Evolutionary conservation across 2,888 invertebrate species (phyloP).

Genomic region (Orthosia cruda): DNA sequence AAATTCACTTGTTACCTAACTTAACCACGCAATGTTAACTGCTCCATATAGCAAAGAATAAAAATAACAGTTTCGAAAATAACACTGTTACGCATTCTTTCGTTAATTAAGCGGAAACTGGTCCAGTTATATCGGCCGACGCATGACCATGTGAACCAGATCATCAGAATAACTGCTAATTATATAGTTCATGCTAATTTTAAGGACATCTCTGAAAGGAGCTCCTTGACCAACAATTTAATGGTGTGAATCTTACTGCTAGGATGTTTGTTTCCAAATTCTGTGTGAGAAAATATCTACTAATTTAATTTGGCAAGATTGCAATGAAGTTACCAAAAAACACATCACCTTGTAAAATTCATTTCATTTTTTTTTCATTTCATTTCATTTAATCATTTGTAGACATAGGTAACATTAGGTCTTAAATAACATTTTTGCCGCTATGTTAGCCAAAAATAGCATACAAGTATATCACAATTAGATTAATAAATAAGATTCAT

Average conservation of each 20-base stretch:
- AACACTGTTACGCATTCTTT: conserved; percentile 51
- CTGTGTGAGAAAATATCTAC: conserved; percentile 30
- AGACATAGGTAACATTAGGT: no score
- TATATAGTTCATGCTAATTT: conserved; percentile 21
- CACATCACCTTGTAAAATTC: conserved; percentile 9
- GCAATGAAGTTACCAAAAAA: conserved; percentile 5
- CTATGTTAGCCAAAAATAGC: no score
- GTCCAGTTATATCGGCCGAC: conserved; percentile 42
- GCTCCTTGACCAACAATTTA: conserved; percentile 43
- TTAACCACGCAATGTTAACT: conserved; percentile 52
- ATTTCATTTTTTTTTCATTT: no score
- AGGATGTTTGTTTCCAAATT: conserved; percentile 18
- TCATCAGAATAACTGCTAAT: conserved; percentile 27
- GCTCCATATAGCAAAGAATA: conserved; percentile 49
- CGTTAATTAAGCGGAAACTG: conserved; percentile 55
- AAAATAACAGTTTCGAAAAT: conserved; percentile 59
- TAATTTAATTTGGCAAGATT: conserved; percentile 34
- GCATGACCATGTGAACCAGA: conserved; percentile 37
- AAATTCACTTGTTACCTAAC: conserved; percentile 46
- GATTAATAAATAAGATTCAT: no score
- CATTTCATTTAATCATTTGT: no score
- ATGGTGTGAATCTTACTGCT: conserved; percentile 39
- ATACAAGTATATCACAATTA: no score
- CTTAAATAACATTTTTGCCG: no score
- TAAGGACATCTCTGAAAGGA: conserved; percentile 31